Evolutionary conservation across 2,888 invertebrate genomes (phyloP), one percentile per base, ranked within the genome.

Genomic region (Amorpha juglandis): DNA sequence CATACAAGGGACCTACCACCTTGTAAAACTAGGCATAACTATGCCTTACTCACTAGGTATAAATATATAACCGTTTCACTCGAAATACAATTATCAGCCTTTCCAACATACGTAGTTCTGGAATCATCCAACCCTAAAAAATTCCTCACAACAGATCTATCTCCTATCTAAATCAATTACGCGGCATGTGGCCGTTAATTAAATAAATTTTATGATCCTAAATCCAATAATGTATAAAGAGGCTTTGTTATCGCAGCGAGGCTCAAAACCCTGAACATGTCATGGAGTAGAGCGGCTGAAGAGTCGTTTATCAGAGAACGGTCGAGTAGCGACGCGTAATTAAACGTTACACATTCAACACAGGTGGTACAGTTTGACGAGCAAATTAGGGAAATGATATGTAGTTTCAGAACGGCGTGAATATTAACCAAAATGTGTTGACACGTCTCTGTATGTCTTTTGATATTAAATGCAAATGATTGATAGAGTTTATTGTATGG

Each of bases 271-370:
- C 84, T 83, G 87, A 83, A 87, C 83, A 83, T 90, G 90, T 90
- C 90, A 87, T 86, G 84, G 73, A 78, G 80, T 66, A 78, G 74
- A 81, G 78, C 12, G 77, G 45, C 77, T 84, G 80, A 81, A 89
- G 90, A 86, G 89, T 88, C 88, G 86, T 90, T 89, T 87, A 90
- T 90, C 89, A 88, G 84, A 76, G 83, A 72, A 80, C 78, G 80
- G 86, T 87, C 85, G 89, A 91, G 91, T 83, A 85, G 85, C 83
- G 76, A 71, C 81, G 84, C 83, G 87, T 90, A 91, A 91, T 91
- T 91, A 90, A 90, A 89, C 83, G 83, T 79, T 81, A 82, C 83
- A 75, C 74, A 74, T 64, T 64, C 68, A 65, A 81, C 83, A 80
- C 74, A 86, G 78, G 55, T 77, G 0, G 19, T 0, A 0, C 1